phyloP scores from a whole-genome alignment of 2,797 vertebrate genomes.

The Peromyscus eremicus region DNA sequence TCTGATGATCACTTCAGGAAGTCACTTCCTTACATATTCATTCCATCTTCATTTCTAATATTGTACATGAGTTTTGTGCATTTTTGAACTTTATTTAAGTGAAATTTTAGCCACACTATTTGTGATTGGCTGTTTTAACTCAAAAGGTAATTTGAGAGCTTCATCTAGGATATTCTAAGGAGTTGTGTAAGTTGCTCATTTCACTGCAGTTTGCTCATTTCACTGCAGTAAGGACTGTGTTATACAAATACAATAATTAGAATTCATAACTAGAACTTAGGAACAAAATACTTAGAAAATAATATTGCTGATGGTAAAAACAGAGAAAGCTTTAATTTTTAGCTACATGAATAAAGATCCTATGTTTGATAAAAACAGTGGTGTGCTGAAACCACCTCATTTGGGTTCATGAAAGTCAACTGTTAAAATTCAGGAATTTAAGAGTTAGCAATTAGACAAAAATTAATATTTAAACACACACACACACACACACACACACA shows the following conservation, averaged over 20 bases:
- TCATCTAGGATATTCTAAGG: neutral
- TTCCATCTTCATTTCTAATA: conserved; percentile 36
- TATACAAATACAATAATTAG: neutral
- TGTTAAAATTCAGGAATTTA: neutral
- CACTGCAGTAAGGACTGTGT: neutral
- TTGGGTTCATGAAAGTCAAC: neutral
- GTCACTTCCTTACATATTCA: neutral
- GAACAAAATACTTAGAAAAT: conserved; percentile 20
- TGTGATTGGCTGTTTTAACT: conserved; percentile 30
- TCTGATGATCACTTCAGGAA: neutral
- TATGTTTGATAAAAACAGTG: neutral
- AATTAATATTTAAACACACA: neutral
- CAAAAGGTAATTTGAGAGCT: neutral
- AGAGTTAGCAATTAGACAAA: neutral
- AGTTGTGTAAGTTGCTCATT: neutral
- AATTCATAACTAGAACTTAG: conserved; percentile 21
- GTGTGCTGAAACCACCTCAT: neutral
- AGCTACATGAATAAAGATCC: neutral
- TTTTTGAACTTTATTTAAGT: conserved; percentile 45
- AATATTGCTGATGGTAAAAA: neutral
- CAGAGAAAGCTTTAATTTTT: neutral
- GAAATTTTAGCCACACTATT: conserved; percentile 10
- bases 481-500: too few relatives aligned
- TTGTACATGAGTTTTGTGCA: neutral
- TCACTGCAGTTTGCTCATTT: conserved; percentile 31